Base-by-base conservation (phyloP, 2,113 vertebrate species). In the Pangasianodon hypophthalmus region DNA sequence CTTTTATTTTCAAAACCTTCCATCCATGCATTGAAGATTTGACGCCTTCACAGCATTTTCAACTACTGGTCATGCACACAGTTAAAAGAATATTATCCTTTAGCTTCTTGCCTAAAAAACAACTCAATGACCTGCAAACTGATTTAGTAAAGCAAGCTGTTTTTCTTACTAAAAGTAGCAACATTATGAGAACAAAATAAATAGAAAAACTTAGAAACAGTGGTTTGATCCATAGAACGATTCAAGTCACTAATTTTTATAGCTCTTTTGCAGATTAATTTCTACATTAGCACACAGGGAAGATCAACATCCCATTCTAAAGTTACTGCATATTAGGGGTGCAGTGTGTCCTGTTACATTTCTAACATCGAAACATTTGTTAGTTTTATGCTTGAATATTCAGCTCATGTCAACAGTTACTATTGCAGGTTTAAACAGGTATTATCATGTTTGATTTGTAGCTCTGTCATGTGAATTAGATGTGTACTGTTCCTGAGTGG, bases 191-290 rank as follows among this genome's bases (percentile, higher is more conserved):
- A 91, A 89, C 87, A 89, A 90, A 95, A 96, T 96, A 96, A 96
- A 96, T 95, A 96, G 84, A 88, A 91, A 91, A 92, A n/a, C 29
- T 92, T 80, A 67, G 41, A 93, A 71, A 94, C 93, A 96, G 96
- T 96, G 96, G 96, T 96, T 96, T 93, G 88, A 95, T 95, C 95
- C 95, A 95, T 89, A 88, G 10, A 92, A 93, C 89, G 93, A 92
- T 96, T 96, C 95, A 96, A 96, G 95, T 96, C 93, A 93, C 91
- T 83, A 18, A 86, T 84, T 87, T 89, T 92, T 92, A 84, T 90
- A 93, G 92, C 89, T 93, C 85, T 92, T 89, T 90, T 84, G 64
- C 87, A 48, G 84, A 52, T 41, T 83, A 29, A 73, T 82, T 69
- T 50, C 24, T 77, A 90, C 32, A 44, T 29, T 29, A 73, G 9